These are phyloP conservation scores for Catocala nupta DNA, from an alignment of 2,888 invertebrate species.

Conservation along the genomic window DNA sequence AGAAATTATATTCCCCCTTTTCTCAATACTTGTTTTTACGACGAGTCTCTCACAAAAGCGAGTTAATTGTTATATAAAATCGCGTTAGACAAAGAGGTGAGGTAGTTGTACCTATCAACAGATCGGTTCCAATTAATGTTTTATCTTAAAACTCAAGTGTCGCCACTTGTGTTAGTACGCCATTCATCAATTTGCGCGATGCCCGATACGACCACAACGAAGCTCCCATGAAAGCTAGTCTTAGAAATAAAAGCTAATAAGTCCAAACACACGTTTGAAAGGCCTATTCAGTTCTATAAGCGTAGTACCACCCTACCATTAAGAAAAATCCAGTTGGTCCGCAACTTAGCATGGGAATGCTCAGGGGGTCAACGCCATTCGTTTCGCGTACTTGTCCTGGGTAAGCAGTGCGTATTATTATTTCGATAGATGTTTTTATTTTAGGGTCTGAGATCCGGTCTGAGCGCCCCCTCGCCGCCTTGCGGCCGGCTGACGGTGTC, in stretches of 20 bases:
- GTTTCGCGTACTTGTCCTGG: slow-evolving; percentile 84
- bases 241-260: slow-evolving; percentile 84
- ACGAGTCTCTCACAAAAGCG: no score
- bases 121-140: slow-evolving; percentile 8
- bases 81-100: no score
- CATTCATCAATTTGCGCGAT: slow-evolving; percentile 55
- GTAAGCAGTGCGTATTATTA: slow-evolving; percentile 85
- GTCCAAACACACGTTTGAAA: slow-evolving; percentile 79
- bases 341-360: slow-evolving; percentile 82
- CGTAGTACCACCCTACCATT: slow-evolving; percentile 79
- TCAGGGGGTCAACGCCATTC: slow-evolving; percentile 86
- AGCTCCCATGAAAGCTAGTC: slow-evolving; percentile 76
- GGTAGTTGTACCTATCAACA: slow-evolving; percentile 13
- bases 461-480: slow-evolving; percentile 80
- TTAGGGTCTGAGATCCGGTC: slow-evolving; percentile 86
- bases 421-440: slow-evolving; percentile 87
- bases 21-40: neutral
- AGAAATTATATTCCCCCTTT: slow-evolving; percentile 2
- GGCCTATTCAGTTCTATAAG: slow-evolving; percentile 75
- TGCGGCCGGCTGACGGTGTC: slow-evolving; percentile 68
- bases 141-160: slow-evolving; percentile 32
- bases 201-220: slow-evolving; percentile 47
- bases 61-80: no score
- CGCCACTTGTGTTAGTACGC: slow-evolving; percentile 49
- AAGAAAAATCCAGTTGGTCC: slow-evolving; percentile 81